Conservation (phyloP, 1,140 invertebrate genomes). For the Fopius arisanus region DNA sequence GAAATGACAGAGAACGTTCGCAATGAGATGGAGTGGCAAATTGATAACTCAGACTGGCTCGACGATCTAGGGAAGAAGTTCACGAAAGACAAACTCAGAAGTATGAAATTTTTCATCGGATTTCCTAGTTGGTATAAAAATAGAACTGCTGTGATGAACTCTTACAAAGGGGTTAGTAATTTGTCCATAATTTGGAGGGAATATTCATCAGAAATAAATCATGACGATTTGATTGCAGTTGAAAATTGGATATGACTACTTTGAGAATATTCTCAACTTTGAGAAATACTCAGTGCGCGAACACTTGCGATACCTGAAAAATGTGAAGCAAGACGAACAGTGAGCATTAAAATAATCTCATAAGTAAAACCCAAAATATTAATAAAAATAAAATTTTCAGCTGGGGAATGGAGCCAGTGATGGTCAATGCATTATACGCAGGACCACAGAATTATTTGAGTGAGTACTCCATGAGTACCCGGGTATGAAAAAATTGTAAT, state of each 20-base stretch:
- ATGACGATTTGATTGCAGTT: constrained; percentile 28
- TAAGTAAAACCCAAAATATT: neutral
- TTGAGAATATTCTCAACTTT: constrained; percentile 40
- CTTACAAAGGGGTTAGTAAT: constrained; percentile 33
- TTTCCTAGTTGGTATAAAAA: constrained; percentile 63
- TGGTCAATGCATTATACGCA: constrained; percentile 23
- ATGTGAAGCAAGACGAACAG: neutral
- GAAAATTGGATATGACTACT: constrained; percentile 31
- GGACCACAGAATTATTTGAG: neutral
- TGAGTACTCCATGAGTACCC: neutral
- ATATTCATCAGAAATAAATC: too few relatives aligned
- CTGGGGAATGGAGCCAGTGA: constrained; percentile 6
- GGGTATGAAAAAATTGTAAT: too few relatives aligned
- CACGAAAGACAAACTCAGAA: constrained; percentile 68
- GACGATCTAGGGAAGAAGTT: constrained; percentile 66
- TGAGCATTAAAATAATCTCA: neutral
- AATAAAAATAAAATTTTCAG: neutral
- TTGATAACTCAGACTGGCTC: constrained; percentile 67
- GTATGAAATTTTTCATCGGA: constrained; percentile 72
- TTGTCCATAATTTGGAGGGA: too few relatives aligned
- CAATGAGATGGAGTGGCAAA: constrained; percentile 9
- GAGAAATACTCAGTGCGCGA: neutral
- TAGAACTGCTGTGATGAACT: constrained; percentile 18
- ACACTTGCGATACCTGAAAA: neutral
- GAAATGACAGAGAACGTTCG: constrained; percentile 19